Base-by-base conservation (phyloP, 37 sponge, comb jelly and placozoan species). In the Aplysina aerophoba region DNA sequence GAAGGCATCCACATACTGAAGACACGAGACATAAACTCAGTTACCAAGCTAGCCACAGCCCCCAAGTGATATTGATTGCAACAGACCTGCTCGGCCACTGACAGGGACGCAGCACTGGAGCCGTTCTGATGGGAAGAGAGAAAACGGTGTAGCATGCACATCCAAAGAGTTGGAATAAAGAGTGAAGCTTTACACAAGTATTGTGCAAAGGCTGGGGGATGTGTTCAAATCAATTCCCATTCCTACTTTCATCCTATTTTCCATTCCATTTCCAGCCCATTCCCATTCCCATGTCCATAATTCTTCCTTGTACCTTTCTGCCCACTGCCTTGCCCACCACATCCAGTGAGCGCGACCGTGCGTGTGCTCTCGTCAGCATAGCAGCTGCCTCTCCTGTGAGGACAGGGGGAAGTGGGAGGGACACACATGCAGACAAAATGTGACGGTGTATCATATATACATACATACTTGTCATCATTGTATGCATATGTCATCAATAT, bases 1-100 rank as follows among this genome's bases (percentile, higher is more conserved):
- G 65, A 98, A 98, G 19, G 98, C 98, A 39, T 86, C 82, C n/a
- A 98, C 93, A 88, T 98, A 98, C 91, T 97, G 86, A 13, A 85
- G 65, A 54, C 38, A 41, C 1, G 83, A 84, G 0, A 69, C 59
- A 11, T 59, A 69, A 1, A 50, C 34, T 6, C 2, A 35, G 28
- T 4, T 73, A 5, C 8, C 22, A 22, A 16, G 74, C 6, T 73
- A 33, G 5, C 22, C 34, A 73, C 50, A 44, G 3, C 3, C 15
- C 40, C 3, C 20, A 37, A 27, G 33, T 28, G 59, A 31, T 25
- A 56, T 3, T 55, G 27, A 37, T 24, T 1, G 24, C 54, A 36
- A 56, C 20, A 17, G 36, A 87, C 81, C 67, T 81, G 87, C 38
- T 96, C 97, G 30, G 97, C 97, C 17, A 96, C 88, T 11, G 92